Percentiles rank a stretch among this genome's conserved stretches.
Evolutionary conservation across 2,113 vertebrate species (phyloP).

Genomic region (Sphyrna mokarran): DNA sequence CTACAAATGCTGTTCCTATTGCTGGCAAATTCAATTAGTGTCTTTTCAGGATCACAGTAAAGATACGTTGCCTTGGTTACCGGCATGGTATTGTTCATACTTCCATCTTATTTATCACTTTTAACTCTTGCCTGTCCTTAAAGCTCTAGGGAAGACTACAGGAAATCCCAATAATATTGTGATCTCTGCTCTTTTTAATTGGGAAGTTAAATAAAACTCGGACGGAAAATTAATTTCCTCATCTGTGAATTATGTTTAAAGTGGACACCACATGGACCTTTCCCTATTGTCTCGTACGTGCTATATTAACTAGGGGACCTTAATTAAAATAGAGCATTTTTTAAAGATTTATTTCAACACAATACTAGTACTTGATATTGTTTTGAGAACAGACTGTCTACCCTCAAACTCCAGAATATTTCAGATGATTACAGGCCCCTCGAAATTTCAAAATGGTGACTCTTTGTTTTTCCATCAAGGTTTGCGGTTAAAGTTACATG

Average conservation of each 20-base stretch:
- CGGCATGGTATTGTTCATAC: background rate
- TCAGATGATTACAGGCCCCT: background rate
- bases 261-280: background rate
- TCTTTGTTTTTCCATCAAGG: background rate
- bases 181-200: background rate
- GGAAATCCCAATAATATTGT: background rate
- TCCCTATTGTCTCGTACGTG: background rate
- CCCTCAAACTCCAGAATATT: background rate
- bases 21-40: constrained; percentile 6
- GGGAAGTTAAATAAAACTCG: background rate
- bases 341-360: background rate
- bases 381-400: background rate
- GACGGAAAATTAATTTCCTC: background rate
- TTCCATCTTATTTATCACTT: constrained; percentile 24
- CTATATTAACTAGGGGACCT: background rate
- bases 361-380: background rate
- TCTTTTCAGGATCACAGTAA: constrained; percentile 16
- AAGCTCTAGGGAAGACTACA: background rate
- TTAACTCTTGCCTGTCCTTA: constrained; percentile 6
- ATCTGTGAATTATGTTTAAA: background rate
- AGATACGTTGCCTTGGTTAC: constrained; percentile 1
- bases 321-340: background rate
- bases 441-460: background rate
- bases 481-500: background rate
- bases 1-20: constrained; percentile 3